These are phyloP conservation scores for Channa maculata DNA, from an alignment of 2,113 vertebrate genomes.

Conservation along the genomic window DNA sequence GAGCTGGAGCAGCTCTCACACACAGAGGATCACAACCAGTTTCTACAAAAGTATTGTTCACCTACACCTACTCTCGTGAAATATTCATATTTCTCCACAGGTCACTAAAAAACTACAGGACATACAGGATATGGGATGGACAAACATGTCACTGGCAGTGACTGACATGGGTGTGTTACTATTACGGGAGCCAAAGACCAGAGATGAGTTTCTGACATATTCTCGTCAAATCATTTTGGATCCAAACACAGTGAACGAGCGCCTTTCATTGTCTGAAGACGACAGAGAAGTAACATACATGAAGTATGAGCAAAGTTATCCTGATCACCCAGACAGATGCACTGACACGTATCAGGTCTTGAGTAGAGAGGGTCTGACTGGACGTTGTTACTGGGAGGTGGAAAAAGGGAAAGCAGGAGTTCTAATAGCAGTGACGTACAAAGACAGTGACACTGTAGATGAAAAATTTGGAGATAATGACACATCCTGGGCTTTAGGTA, in stretches of 20 bases:
- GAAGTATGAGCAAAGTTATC: background rate
- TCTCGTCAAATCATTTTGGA: background rate
- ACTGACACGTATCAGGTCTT: background rate
- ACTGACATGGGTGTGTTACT: background rate
- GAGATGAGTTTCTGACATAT: slow-evolving; percentile 2
- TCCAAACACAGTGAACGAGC: slow-evolving; percentile 9
- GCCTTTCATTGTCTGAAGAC: slow-evolving; percentile 14
- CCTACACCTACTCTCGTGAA: background rate
- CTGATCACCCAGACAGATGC: slow-evolving; percentile 2
- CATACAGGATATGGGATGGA: background rate
- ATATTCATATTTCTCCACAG: background rate
- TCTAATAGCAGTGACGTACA: background rate
- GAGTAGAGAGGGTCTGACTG: background rate
- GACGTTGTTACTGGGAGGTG: too few relatives aligned
- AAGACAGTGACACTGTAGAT: background rate
- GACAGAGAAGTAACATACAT: slow-evolving; percentile 1
- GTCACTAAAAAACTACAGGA: slow-evolving; percentile 3
- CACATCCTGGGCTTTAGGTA: background rate
- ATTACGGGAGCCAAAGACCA: background rate
- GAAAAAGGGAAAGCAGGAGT: too few relatives aligned
- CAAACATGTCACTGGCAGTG: background rate
- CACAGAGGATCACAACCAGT: too few relatives aligned
- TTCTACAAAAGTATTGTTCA: background rate
- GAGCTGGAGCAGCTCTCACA: too few relatives aligned
- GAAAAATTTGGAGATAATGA: background rate